A percentile compares a stretch with the other conserved stretches of the same genome.
These are phyloP conservation scores for Xestia xanthographa DNA, from an alignment of 2,888 invertebrate species.

Conservation along the genomic window DNA sequence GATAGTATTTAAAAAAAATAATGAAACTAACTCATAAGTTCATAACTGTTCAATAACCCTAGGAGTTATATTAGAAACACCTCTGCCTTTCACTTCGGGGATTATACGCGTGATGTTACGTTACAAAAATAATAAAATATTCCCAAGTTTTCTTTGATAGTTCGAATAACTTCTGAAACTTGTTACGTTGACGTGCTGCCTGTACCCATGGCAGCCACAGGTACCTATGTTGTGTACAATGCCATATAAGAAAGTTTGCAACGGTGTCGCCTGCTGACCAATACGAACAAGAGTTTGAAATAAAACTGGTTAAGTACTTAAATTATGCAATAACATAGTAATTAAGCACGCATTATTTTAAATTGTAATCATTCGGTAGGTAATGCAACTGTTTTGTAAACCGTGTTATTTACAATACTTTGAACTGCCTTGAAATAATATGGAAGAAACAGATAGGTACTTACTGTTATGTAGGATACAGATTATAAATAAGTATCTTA, in stretches of 20 bases:
- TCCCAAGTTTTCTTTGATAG: background rate
- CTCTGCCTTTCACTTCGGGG: no score
- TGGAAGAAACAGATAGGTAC: background rate
- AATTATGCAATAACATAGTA: conserved; percentile 9
- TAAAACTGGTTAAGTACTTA: conserved; percentile 28
- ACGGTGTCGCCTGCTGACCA: conserved; percentile 28
- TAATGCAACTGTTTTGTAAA: conserved; percentile 27
- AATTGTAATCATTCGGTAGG: conserved; percentile 6
- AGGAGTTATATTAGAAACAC: no score
- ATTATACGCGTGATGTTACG: background rate
- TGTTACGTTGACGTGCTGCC: conserved; percentile 12
- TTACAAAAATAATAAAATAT: background rate
- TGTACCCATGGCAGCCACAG: conserved; percentile 24
- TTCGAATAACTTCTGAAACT: background rate
- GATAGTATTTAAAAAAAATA: conserved; percentile 2
- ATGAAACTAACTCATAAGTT: background rate
- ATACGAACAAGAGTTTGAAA: conserved; percentile 14
- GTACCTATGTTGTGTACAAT: conserved; percentile 28
- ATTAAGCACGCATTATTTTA: conserved; percentile 32
- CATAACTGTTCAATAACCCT: no score
- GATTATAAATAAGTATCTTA: background rate
- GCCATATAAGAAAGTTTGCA: conserved; percentile 49
- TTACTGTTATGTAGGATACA: background rate
- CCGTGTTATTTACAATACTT: conserved; percentile 5
- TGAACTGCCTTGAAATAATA: conserved; percentile 7